These are phyloP conservation scores for Episyrphus balteatus DNA, from an alignment of 1,140 invertebrate species.

Conservation along the genomic window DNA sequence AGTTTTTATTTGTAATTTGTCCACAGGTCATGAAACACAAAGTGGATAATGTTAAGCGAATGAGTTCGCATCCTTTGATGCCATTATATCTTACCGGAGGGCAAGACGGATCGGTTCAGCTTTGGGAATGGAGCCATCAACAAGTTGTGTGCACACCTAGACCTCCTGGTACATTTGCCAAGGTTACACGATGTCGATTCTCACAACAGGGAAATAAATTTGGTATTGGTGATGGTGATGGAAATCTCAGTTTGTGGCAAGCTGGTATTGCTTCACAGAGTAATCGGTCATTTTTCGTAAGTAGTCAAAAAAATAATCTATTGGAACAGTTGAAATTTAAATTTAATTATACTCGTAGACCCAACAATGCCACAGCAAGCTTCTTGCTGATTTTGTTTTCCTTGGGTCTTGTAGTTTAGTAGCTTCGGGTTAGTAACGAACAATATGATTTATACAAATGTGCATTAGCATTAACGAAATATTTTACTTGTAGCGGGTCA, in stretches of 20 bases:
- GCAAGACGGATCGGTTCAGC: slow-evolving; percentile 91
- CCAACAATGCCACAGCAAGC: slow-evolving; percentile 93
- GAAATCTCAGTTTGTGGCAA: slow-evolving; percentile 87
- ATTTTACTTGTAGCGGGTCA: slow-evolving; percentile 63
- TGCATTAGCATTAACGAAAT: background rate
- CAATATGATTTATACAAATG: background rate
- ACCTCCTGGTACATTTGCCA: slow-evolving; percentile 74
- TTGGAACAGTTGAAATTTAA: slow-evolving; percentile 6
- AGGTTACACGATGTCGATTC: slow-evolving; percentile 91
- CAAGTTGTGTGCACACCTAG: slow-evolving; percentile 81
- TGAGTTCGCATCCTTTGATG: slow-evolving; percentile 88
- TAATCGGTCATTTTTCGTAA: slow-evolving; percentile 90
- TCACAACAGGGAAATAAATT: slow-evolving; percentile 98
- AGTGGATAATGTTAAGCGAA: slow-evolving; percentile 86
- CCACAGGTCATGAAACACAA: slow-evolving; percentile 70
- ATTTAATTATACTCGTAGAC: slow-evolving; percentile 52
- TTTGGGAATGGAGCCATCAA: slow-evolving; percentile 97
- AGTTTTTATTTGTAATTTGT: slow-evolving; percentile 4
- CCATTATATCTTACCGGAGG: slow-evolving; percentile 93
- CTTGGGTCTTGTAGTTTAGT: slow-evolving; percentile 93
- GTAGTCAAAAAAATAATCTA: slow-evolving; percentile 33
- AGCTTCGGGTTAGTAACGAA: slow-evolving; percentile 57
- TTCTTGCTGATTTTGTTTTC: slow-evolving; percentile 95
- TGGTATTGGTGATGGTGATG: slow-evolving; percentile 86
- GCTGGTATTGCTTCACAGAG: slow-evolving; percentile 72